A percentile compares a stretch with the other conserved stretches of the same genome.
phyloP scores from a whole-genome alignment of 64 coral and sea anemone species.

The Actinia equina region DNA sequence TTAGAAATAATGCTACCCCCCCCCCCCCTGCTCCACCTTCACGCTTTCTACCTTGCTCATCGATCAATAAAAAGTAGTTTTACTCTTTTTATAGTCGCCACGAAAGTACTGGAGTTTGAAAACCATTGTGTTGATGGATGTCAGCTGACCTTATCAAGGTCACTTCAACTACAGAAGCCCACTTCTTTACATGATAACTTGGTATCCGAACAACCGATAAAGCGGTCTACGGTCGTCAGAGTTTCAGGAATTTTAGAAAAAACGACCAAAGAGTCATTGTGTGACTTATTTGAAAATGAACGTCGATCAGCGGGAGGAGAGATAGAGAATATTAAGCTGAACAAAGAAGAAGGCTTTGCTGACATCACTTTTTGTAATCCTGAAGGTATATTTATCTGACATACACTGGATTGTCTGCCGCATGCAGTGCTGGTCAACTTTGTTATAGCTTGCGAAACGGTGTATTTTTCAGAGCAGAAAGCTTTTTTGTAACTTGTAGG shows the following conservation, averaged over 20 bases:
- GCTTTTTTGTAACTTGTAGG: too few relatives aligned
- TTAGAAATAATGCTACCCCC: too few relatives aligned
- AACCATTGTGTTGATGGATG: background rate
- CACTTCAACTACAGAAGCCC: background rate
- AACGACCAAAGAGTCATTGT: conserved; percentile 22
- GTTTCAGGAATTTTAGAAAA: background rate
- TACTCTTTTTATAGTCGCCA: too few relatives aligned
- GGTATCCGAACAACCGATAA: background rate
- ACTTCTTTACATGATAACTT: background rate
- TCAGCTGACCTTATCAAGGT: background rate
- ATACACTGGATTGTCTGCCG: too few relatives aligned
- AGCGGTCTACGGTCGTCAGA: background rate
- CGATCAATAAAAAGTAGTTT: too few relatives aligned
- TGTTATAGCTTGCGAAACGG: too few relatives aligned
- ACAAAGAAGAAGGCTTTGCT: background rate
- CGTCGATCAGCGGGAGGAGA: conserved; percentile 10
- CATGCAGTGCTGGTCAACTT: too few relatives aligned
- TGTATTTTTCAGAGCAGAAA: too few relatives aligned
- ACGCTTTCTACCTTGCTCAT: too few relatives aligned
- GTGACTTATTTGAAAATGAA: conserved; percentile 13
- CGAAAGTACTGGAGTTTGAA: too few relatives aligned
- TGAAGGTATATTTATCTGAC: background rate
- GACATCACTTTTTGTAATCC: background rate
- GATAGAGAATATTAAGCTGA: background rate
- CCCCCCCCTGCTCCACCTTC: too few relatives aligned